Evolutionary conservation across 1,140 invertebrate genomes (phyloP).

Genomic region (Brachionus koreanus): DNA sequence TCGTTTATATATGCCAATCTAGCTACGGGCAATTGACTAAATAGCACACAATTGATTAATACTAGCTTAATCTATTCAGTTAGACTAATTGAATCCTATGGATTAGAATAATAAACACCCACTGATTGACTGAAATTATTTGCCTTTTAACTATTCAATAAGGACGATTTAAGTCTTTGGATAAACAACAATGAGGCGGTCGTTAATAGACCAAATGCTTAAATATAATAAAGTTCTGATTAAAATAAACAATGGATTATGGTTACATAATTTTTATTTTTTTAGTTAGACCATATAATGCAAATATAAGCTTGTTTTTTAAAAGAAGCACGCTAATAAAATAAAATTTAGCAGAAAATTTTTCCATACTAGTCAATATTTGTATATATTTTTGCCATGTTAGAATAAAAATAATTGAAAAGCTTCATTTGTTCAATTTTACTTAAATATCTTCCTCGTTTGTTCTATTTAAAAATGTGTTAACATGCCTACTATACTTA

Average conservation of each 20-base stretch:
- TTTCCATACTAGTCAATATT: background rate
- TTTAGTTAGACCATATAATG: background rate
- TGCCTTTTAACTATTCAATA: background rate
- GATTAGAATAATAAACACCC: conserved; percentile 1
- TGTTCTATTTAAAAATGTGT: too few relatives aligned
- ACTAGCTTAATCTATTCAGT: background rate
- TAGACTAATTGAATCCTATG: background rate
- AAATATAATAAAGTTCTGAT: background rate
- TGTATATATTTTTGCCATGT: too few relatives aligned
- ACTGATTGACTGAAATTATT: background rate
- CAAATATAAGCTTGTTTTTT: background rate
- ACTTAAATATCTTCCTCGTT: too few relatives aligned
- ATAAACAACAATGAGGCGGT: background rate
- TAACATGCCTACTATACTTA: too few relatives aligned
- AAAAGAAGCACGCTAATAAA: background rate
- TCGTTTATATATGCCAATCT: background rate
- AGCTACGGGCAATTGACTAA: background rate
- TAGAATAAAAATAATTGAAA: too few relatives aligned
- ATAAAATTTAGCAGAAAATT: background rate
- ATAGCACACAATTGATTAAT: background rate
- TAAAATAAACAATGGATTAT: background rate
- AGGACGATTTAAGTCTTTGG: background rate
- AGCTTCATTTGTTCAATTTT: too few relatives aligned
- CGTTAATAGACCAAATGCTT: background rate
- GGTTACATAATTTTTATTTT: background rate